Conservation (phyloP, 2,113 vertebrate genomes). For the Baryphthengus martii region DNA sequence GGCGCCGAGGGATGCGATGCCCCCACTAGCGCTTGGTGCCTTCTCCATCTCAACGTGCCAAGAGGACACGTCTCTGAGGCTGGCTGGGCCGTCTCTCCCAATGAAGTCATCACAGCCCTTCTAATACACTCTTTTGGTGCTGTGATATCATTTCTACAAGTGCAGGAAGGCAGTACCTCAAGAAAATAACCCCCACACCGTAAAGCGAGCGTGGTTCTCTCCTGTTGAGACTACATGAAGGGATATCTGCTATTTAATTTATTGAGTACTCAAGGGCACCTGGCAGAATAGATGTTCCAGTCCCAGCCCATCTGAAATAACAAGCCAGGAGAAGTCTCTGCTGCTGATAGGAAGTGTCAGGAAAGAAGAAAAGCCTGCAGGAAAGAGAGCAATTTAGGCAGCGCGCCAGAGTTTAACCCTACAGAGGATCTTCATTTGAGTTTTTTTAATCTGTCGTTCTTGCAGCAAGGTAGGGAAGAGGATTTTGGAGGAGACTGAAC, state of each 20-base stretch:
- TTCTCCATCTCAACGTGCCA: neutral
- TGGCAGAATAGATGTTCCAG: conserved; percentile 49
- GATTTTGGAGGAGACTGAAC: neutral
- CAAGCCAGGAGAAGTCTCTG: conserved; percentile 22
- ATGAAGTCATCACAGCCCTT: neutral
- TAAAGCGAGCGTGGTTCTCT: neutral
- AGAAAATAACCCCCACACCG: neutral
- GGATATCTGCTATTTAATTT: conserved; percentile 42
- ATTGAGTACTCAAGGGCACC: conserved; percentile 33
- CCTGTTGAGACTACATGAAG: neutral
- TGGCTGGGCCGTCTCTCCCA: neutral
- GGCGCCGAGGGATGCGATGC: accelerated
- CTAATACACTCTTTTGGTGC: neutral
- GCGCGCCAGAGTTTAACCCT: neutral
- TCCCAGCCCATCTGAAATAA: conserved; percentile 48
- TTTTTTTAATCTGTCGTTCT: conserved; percentile 26
- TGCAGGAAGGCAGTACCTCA: conserved; percentile 10
- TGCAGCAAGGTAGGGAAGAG: neutral
- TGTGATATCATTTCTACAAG: neutral
- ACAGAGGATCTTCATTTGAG: neutral
- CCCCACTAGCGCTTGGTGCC: neutral
- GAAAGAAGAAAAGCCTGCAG: conserved; percentile 8
- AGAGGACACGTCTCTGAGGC: neutral
- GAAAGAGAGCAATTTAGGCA: neutral
- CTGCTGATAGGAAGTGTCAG: conserved; percentile 19